Evolutionary conservation across 2,797 vertebrate genomes (phyloP), one percentile per base, ranked within the genome.

Genomic region (Salmo trutta): DNA sequence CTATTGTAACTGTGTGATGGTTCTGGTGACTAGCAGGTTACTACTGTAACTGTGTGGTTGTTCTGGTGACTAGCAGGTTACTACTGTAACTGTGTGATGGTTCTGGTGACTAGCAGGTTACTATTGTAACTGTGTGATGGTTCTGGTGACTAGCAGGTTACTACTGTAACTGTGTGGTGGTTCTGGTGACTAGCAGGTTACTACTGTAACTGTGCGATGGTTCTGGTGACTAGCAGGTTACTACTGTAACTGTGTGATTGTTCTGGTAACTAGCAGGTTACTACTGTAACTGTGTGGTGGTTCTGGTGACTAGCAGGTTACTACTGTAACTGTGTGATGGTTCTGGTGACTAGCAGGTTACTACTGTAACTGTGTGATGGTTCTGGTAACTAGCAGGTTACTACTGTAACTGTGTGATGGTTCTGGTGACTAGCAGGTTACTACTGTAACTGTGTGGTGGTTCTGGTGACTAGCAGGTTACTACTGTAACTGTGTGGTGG

Each of bases 51-150:
- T 84, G 78, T 86, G 74, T 82, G 73, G 5, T 33, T 5, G 33
- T 33, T 33, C 29, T 31, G 29, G 29, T 31, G 0, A 31, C 29
- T 36, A 36, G 36, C 36, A 36, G 36, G 36, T 76, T 77, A 36
- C 24, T 75, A 74, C 81, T 82, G 77, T 80, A 82, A 87, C 82
- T 84, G 79, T 86, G 74, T 82, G 73, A 87, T 78, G 88, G 36
- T 36, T 36, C 36, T 41, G 36, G 36, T 7, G 3, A 7, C 36
- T 36, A 7, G 6, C 36, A 36, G 6, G 36, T 76, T 77, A 36
- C 24, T 75, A 74, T 80, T 82, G 77, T 80, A 82, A 87, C 82
- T 84, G 79, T 86, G 74, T 82, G 73, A 87, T 78, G 87, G 36
- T 36, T 36, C 36, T 7, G 36, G 6, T 36, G 6, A 36, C 36